These are phyloP conservation scores for Perithous albicinctus DNA, from an alignment of 2,888 invertebrate species.

Conservation along the genomic window DNA sequence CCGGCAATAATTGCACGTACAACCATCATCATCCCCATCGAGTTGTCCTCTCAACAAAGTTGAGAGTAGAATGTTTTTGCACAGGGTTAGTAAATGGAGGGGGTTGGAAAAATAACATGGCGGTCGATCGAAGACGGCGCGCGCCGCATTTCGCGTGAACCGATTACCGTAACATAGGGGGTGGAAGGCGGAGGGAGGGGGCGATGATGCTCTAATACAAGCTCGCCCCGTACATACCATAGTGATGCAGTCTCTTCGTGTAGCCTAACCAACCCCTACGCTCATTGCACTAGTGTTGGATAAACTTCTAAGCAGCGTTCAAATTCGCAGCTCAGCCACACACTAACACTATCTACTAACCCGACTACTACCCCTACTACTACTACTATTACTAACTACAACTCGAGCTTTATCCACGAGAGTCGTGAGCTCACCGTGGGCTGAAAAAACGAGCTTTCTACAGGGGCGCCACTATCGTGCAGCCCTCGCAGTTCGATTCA, in stretches of 20 bases:
- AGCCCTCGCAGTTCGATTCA: conserved; percentile 83
- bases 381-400: neutral
- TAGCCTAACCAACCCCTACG: neutral
- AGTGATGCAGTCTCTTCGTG: too few species aligned
- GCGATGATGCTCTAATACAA: neutral
- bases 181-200: too few species aligned
- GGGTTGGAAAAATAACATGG: conserved; percentile 75
- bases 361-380: neutral
- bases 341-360: neutral
- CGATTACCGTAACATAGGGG: conserved; percentile 32
- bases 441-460: conserved; percentile 61
- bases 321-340: neutral
- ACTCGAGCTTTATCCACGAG: conserved; percentile 12
- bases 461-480: conserved; percentile 83
- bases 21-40: neutral
- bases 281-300: neutral
- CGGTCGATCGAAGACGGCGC: conserved; percentile 80
- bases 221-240: neutral
- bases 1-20: neutral
- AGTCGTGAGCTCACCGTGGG: conserved; percentile 44
- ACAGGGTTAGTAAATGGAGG: conserved; percentile 73
- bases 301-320: neutral
- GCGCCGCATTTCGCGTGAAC: conserved; percentile 70
- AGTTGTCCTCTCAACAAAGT: neutral
- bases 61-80: conserved; percentile 73